Percentiles rank a stretch among this genome's conserved stretches.
Evolutionary conservation across 2,888 invertebrate species (phyloP).

Genomic region (Odontothrips loti): DNA sequence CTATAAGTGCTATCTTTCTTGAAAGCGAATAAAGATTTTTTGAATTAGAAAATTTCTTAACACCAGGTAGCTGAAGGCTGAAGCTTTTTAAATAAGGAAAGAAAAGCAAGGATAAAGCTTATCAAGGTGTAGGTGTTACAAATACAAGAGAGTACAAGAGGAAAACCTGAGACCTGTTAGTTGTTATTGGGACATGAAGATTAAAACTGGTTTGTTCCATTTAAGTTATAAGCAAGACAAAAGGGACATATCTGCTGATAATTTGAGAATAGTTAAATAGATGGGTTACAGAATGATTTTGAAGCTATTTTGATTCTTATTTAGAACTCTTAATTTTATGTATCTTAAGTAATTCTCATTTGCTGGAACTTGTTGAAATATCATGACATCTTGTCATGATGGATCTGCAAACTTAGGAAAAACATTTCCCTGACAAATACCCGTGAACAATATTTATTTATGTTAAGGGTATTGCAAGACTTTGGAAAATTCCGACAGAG

Average conservation of each 20-base stretch:
- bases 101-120: not conserved
- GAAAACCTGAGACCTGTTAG: not conserved
- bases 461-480: no score
- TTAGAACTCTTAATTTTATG: not conserved
- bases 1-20: no score
- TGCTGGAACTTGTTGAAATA: no score
- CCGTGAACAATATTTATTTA: no score
- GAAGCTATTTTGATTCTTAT: constrained; percentile 19
- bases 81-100: no score
- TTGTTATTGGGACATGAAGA: not conserved
- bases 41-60: no score
- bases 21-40: no score
- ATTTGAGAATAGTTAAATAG: constrained; percentile 14
- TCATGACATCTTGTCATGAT: no score
- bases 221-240: not conserved
- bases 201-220: not conserved
- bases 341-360: not conserved
- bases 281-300: constrained; percentile 5
- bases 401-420: no score
- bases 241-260: constrained; percentile 10
- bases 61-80: no score
- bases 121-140: not conserved
- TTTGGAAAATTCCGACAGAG: no score
- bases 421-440: no score
- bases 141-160: not conserved